Evolutionary conservation across 2,888 invertebrate species (phyloP).

Genomic region (Apeira syringaria): DNA sequence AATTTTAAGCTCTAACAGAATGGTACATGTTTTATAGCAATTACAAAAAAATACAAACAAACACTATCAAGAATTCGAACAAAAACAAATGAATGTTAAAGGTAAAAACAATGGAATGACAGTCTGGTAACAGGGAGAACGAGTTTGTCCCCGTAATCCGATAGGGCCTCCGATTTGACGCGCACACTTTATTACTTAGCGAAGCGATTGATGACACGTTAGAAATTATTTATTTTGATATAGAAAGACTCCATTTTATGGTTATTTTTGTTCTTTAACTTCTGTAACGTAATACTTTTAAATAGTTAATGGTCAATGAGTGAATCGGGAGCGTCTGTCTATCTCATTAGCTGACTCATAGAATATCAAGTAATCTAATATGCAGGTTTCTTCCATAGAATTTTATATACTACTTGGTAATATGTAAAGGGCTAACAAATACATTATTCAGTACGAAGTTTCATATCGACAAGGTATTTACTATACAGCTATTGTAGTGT

Average conservation of each 20-base stretch:
- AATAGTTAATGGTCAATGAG: constrained; percentile 24
- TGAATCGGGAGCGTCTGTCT: constrained; percentile 23
- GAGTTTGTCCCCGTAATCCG: constrained; percentile 53
- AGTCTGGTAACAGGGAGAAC: constrained; percentile 48
- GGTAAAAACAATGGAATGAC: constrained; percentile 35
- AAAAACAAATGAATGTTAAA: constrained; percentile 22
- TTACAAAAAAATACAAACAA: not conserved
- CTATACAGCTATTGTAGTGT: no score
- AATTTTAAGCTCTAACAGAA: constrained; percentile 19
- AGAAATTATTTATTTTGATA: constrained; percentile 66
- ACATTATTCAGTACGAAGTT: no score
- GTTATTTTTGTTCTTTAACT: constrained; percentile 51
- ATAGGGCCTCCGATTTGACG: constrained; percentile 55
- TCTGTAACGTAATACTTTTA: constrained; percentile 51
- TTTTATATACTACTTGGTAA: no score
- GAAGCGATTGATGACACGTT: constrained; percentile 71
- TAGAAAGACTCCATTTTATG: constrained; percentile 53
- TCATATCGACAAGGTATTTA: no score
- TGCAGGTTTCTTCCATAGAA: constrained; percentile 1
- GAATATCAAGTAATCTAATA: not conserved
- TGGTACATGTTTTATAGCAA: constrained; percentile 7
- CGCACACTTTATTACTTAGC: constrained; percentile 58
- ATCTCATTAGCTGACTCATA: not conserved
- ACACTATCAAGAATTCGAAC: constrained; percentile 18
- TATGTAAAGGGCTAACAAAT: no score